Percentiles rank a stretch among this genome's conserved stretches.
phyloP scores from a whole-genome alignment of 2,797 vertebrate species.

The Glossophaga mutica region DNA sequence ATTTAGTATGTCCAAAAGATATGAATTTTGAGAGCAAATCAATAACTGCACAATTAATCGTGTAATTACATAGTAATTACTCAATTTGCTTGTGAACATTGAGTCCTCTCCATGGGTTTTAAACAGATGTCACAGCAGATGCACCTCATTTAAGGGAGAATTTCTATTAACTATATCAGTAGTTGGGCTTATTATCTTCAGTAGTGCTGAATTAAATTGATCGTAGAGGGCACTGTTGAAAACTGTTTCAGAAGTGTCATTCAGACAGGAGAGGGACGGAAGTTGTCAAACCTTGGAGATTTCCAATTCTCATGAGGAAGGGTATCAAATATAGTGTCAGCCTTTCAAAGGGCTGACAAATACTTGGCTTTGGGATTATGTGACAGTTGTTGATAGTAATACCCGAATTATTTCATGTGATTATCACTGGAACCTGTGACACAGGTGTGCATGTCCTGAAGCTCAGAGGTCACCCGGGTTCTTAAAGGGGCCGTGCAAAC shows the following conservation, averaged over 20 bases:
- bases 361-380: neutral
- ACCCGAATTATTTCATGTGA: neutral
- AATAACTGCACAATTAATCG: constrained; percentile 40
- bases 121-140: constrained; percentile 61
- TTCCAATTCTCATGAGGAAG: neutral
- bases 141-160: constrained; percentile 46
- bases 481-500: neutral
- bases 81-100: constrained; percentile 52
- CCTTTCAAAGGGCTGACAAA: neutral
- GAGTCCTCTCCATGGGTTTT: constrained; percentile 23
- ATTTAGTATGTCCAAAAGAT: constrained; percentile 26
- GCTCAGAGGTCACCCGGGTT: neutral
- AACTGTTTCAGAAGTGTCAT: neutral
- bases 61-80: constrained; percentile 68
- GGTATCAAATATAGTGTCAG: neutral
- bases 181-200: neutral
- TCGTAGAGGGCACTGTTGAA: neutral
- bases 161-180: constrained; percentile 34
- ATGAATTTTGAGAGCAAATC: constrained; percentile 52
- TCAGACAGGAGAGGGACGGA: neutral
- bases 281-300: neutral
- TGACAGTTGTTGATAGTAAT: neutral
- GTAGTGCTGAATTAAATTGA: neutral
- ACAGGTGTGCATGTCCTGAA: neutral
- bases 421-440: neutral